These are phyloP conservation scores for Periplaneta americana DNA, from an alignment of 1,140 invertebrate species.

Conservation along the genomic window DNA sequence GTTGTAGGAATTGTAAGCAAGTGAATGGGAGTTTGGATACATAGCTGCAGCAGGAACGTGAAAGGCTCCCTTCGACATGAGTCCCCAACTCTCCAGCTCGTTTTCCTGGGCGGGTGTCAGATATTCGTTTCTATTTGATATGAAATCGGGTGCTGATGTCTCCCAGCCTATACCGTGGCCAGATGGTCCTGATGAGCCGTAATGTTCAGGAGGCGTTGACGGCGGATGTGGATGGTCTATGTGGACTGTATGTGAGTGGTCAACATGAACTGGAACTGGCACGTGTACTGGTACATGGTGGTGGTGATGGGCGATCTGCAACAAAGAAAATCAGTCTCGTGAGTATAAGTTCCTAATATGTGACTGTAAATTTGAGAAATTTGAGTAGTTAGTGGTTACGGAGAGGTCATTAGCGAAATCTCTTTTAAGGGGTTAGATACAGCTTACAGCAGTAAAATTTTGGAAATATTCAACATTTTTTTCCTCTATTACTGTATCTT, in stretches of 20 bases:
- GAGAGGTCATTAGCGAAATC: too few relatives aligned
- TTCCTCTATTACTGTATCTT: too few relatives aligned
- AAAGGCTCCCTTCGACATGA: background rate
- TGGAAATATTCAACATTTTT: too few relatives aligned
- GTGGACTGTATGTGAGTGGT: conserved; percentile 10
- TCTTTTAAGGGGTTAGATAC: too few relatives aligned
- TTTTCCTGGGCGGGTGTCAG: background rate
- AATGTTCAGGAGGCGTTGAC: background rate
- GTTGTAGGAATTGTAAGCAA: background rate
- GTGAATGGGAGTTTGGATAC: background rate
- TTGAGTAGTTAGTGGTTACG: too few relatives aligned
- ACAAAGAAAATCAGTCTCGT: conserved; percentile 7
- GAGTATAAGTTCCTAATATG: too few relatives aligned
- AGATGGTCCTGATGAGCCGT: background rate
- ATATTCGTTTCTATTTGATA: background rate
- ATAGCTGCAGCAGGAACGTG: background rate
- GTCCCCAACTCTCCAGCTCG: conserved; percentile 15
- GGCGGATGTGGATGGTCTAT: background rate
- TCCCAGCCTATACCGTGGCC: too few relatives aligned
- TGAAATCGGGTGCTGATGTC: background rate
- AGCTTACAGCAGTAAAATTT: too few relatives aligned
- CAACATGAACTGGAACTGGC: conserved; percentile 33
- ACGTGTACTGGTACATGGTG: conserved; percentile 47
- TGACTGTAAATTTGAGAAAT: too few relatives aligned
- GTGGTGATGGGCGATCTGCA: conserved; percentile 47